A percentile compares a stretch with the other conserved stretches of the same genome.
phyloP scores from a whole-genome alignment of 2,797 vertebrate species.

The Manis crassicaudata region DNA sequence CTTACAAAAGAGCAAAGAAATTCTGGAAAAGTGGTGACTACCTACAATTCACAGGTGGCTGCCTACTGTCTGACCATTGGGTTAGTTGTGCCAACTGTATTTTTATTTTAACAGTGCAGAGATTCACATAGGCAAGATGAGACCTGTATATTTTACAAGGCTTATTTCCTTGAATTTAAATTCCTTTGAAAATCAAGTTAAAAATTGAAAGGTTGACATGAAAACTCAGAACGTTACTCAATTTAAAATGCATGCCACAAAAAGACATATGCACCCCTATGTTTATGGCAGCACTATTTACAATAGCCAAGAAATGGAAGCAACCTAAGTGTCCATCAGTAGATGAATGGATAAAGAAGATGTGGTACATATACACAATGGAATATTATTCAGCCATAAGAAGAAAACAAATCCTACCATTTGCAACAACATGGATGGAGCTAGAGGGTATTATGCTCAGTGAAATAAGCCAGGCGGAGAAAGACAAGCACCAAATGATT shows the following conservation, averaged over 20 bases:
- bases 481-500: no score
- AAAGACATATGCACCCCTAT: no score
- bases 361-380: no score
- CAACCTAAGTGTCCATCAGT: no score
- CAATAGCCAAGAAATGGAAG: no score
- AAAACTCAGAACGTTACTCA: constrained; percentile 16
- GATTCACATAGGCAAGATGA: not conserved
- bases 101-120: constrained; percentile 32
- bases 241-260: constrained; percentile 21
- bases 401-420: no score
- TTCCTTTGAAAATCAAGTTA: constrained; percentile 40
- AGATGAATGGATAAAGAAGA: no score
- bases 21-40: not conserved
- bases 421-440: no score
- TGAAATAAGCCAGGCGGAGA: no score
- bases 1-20: not conserved
- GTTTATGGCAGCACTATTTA: no score
- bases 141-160: not conserved
- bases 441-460: no score
- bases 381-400: no score
- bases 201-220: constrained; percentile 46
- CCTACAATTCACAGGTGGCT: not conserved
- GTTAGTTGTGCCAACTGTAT: not conserved
- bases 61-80: not conserved
- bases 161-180: constrained; percentile 19